Evolutionary conservation across 2,888 invertebrate genomes (phyloP).

Genomic region (Chromoteleia sp.): DNA sequence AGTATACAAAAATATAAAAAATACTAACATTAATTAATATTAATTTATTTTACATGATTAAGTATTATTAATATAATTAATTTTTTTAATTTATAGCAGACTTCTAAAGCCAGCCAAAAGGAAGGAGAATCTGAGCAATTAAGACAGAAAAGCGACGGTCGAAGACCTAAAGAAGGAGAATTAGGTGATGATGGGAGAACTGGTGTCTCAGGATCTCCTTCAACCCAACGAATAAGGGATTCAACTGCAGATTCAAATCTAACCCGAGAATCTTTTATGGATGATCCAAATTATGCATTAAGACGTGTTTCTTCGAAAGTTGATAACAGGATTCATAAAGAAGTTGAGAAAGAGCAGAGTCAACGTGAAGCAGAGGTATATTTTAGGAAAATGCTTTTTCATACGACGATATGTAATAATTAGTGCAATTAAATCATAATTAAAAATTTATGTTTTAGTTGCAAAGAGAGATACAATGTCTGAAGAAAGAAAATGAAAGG

Average conservation of each 20-base stretch:
- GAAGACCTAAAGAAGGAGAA: too few relatives aligned
- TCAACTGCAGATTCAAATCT: not conserved
- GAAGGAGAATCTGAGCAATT: too few relatives aligned
- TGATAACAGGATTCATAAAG: constrained; percentile 8
- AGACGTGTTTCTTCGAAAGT: constrained; percentile 26
- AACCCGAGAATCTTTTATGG: not conserved
- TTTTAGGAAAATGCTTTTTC: not conserved
- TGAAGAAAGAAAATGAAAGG: constrained; percentile 79
- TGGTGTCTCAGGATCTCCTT: not conserved
- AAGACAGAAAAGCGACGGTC: too few relatives aligned
- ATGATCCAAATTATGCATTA: not conserved
- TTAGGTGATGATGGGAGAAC: too few relatives aligned
- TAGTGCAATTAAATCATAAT: not conserved
- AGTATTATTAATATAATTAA: too few relatives aligned
- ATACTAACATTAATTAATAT: too few relatives aligned
- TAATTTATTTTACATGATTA: too few relatives aligned
- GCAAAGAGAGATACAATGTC: constrained; percentile 75
- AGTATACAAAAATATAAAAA: too few relatives aligned
- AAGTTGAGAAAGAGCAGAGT: constrained; percentile 62
- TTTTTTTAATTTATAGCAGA: too few relatives aligned
- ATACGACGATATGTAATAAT: not conserved
- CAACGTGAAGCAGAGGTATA: constrained; percentile 74
- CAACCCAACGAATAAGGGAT: not conserved
- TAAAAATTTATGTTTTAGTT: constrained; percentile 72
- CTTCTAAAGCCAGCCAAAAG: too few relatives aligned